A percentile compares a stretch with the other conserved stretches of the same genome.
Evolutionary conservation across 2,888 invertebrate genomes (phyloP).

Genomic region (Platerodrilus igneus): DNA sequence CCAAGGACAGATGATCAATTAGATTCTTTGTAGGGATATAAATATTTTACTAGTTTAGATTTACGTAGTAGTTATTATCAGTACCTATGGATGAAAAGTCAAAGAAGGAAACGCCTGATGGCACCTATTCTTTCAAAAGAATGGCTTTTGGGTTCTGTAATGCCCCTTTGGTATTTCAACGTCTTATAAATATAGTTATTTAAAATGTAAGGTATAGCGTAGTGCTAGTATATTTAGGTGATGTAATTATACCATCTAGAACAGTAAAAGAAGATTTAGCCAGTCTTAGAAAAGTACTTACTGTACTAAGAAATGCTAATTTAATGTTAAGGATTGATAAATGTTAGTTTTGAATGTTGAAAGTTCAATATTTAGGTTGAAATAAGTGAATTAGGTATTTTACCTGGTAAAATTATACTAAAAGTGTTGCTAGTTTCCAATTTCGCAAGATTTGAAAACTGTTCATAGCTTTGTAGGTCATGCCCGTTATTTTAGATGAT

Average conservation of each 20-base stretch:
- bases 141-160: conserved; percentile 39
- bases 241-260: background rate
- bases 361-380: conserved; percentile 37
- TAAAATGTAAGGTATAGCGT: background rate
- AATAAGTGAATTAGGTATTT: conserved; percentile 27
- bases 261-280: conserved; percentile 1
- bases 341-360: conserved; percentile 31
- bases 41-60: conserved; percentile 34
- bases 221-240: conserved; percentile 2
- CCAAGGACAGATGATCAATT: conserved; percentile 36
- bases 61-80: conserved; percentile 36
- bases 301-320: conserved; percentile 3
- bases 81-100: conserved; percentile 31
- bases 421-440: no score
- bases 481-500: no score
- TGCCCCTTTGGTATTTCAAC: conserved; percentile 35
- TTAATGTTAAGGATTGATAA: conserved; percentile 15
- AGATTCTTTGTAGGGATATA: conserved; percentile 24
- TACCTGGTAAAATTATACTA: conserved; percentile 3
- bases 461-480: no score
- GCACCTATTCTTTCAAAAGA: conserved; percentile 33
- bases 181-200: conserved; percentile 24
- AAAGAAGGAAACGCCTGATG: conserved; percentile 33
- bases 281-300: no score
- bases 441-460: no score